Base-by-base conservation (phyloP, 2,113 vertebrate genomes). In the Petromus typicus region DNA sequence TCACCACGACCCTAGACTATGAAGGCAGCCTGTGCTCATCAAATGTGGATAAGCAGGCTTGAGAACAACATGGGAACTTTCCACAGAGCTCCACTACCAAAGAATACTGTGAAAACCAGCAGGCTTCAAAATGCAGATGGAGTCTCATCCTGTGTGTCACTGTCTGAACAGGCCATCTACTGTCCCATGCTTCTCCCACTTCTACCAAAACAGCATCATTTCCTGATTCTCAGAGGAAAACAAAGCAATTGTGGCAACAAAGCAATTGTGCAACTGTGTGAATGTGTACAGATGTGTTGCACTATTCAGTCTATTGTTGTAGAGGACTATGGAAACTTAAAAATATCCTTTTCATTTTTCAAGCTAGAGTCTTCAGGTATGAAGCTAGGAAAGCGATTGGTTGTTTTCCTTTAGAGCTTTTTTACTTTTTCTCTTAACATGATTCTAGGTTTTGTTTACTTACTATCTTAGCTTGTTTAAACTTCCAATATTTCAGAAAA, bases 341-440 rank as follows among this genome's bases (percentile, higher is more conserved):
- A 78, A 25, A 30, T 6, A 51, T 69, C 80, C 71, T 85, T 9
- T 34, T 32, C 40, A 78, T 75, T 45, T 64, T 88, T 30, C 25
- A 27, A 71, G 27, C 45, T 64, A 71, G 45, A 81, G 10, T 87
- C 75, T 73, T 84, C 56, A 90, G 54, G 90, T 40, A 45, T 3
- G 7, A 32, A 45, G 20, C 40, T 30, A 69, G 22, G 30, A 80
- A n/a, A 85, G 45, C 78, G 81, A 94, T 73, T 7, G 25, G 34
- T 25, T 56, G 22, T 81, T 94, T 92, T 30, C 1, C 63, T 75
- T 48, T 40, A 57, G n/a, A 88, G 54, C 32, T 75, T 45, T 82
- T 6, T 57, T 88, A 51, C 10, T 88, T n/a, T 48, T 73, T 95
- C 69, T 91, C 32, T 67, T 79, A 84, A 67, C 57, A 88, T n/a